These are phyloP conservation scores for Orchesella cincta DNA, from an alignment of 1,140 invertebrate species.

Conservation along the genomic window DNA sequence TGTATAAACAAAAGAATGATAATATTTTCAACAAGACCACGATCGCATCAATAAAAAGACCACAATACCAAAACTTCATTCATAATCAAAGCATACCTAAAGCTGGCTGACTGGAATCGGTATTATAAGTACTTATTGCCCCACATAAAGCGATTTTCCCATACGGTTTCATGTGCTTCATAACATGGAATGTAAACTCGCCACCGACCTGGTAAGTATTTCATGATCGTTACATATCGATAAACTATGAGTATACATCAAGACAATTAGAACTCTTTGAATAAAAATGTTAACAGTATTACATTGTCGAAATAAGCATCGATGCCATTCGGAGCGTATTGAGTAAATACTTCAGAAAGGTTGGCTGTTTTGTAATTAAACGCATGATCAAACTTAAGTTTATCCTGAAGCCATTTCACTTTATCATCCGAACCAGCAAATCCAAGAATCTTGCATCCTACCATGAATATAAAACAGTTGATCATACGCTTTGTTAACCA, in stretches of 20 bases:
- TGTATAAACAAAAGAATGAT: slow-evolving; percentile 37
- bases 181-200: slow-evolving; percentile 54
- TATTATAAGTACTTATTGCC: slow-evolving; percentile 55
- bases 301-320: slow-evolving; percentile 77
- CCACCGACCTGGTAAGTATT: slow-evolving; percentile 56
- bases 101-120: slow-evolving; percentile 35
- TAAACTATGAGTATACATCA: too few relatives aligned
- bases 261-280: too few relatives aligned
- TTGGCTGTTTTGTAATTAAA: slow-evolving; percentile 71
- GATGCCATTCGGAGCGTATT: slow-evolving; percentile 67
- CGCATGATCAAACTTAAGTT: slow-evolving; percentile 68
- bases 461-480: too few relatives aligned
- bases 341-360: slow-evolving; percentile 60
- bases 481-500: background rate
- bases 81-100: background rate
- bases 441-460: slow-evolving; percentile 69
- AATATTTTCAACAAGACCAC: background rate
- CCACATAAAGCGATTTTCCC: slow-evolving; percentile 57
- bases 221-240: too few relatives aligned
- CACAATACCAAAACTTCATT: background rate
- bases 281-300: slow-evolving; percentile 49
- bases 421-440: slow-evolving; percentile 71
- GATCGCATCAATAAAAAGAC: too few relatives aligned
- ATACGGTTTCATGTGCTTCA: slow-evolving; percentile 55
- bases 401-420: slow-evolving; percentile 66